Percentiles rank a stretch among this genome's conserved stretches.
phyloP scores from a whole-genome alignment of 2,113 vertebrate species.

The Aegypius monachus region DNA sequence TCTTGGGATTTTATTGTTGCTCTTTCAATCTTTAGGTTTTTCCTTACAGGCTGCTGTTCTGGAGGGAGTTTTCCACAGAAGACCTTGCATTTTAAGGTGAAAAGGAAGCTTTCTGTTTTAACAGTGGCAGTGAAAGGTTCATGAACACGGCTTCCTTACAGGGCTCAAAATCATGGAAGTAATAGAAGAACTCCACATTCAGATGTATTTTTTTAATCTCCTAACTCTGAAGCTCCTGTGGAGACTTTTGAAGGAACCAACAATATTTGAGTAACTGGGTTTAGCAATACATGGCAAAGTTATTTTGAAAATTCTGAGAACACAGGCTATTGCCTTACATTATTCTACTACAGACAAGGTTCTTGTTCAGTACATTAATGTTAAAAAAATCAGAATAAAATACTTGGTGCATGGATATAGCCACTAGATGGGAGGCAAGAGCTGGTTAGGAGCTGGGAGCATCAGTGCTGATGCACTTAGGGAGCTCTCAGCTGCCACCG shows the following conservation, averaged over 20 bases:
- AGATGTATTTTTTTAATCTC: neutral
- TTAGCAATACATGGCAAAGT: neutral
- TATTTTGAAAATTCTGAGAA: neutral
- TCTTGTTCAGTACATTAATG: neutral
- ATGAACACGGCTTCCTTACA: neutral
- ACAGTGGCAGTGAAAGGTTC: neutral
- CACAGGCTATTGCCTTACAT: neutral
- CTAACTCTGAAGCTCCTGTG: neutral
- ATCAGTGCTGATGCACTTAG: fast-evolving
- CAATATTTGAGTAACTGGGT: neutral
- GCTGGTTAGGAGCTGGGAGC: neutral
- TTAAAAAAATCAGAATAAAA: neutral
- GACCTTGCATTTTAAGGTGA: neutral
- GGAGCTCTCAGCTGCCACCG: neutral
- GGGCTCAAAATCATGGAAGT: neutral
- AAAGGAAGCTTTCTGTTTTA: neutral
- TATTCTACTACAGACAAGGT: neutral
- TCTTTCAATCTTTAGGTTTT: neutral
- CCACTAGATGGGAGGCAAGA: conserved; percentile 58
- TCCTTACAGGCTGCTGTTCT: neutral
- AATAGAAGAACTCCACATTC: neutral
- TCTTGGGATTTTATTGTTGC: neutral
- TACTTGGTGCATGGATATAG: neutral
- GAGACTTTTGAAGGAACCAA: neutral
- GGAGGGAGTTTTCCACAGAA: neutral